A percentile compares a stretch with the other conserved stretches of the same genome.
Evolutionary conservation across 1,140 invertebrate species (phyloP).

Genomic region (Caerostris extrusa): DNA sequence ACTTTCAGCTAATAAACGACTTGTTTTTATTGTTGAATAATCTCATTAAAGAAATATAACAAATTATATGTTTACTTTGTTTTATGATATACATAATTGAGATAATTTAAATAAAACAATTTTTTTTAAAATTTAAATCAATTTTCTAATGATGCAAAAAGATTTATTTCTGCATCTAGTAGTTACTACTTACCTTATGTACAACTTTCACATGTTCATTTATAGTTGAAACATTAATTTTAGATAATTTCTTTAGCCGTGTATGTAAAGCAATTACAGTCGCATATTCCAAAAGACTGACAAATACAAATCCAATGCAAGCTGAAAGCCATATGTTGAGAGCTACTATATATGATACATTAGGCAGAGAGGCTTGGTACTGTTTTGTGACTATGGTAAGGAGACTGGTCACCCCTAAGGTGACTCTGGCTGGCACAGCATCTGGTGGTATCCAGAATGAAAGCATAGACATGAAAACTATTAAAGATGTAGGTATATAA

Average conservation of each 20-base stretch:
- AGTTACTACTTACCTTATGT: conserved; percentile 58
- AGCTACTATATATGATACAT: conserved; percentile 93
- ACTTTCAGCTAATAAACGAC: too few relatives aligned
- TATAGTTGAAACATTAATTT: conserved; percentile 11
- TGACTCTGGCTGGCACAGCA: conserved; percentile 80
- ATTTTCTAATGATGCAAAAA: not conserved
- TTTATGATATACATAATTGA: not conserved
- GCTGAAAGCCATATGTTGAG: conserved; percentile 94
- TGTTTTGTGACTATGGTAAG: conserved; percentile 90
- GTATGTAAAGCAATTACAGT: conserved; percentile 71
- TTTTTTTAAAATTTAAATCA: not conserved
- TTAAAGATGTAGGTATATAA: conserved; percentile 80
- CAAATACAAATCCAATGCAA: conserved; percentile 84
- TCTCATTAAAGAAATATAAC: not conserved
- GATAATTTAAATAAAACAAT: not conserved
- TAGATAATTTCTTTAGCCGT: conserved; percentile 35
- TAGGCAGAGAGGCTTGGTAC: conserved; percentile 88
- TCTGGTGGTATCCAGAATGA: conserved; percentile 81
- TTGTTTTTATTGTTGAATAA: not conserved
- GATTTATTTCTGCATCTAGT: not conserved
- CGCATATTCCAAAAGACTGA: conserved; percentile 77
- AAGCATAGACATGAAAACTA: conserved; percentile 81
- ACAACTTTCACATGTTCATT: conserved; percentile 59
- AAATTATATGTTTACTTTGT: not conserved
- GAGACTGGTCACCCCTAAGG: conserved; percentile 82